Percentiles rank a stretch among this genome's conserved stretches.
These are phyloP conservation scores for Chydorus sphaericus DNA, from an alignment of 2,888 invertebrate genomes.

Conservation along the genomic window DNA sequence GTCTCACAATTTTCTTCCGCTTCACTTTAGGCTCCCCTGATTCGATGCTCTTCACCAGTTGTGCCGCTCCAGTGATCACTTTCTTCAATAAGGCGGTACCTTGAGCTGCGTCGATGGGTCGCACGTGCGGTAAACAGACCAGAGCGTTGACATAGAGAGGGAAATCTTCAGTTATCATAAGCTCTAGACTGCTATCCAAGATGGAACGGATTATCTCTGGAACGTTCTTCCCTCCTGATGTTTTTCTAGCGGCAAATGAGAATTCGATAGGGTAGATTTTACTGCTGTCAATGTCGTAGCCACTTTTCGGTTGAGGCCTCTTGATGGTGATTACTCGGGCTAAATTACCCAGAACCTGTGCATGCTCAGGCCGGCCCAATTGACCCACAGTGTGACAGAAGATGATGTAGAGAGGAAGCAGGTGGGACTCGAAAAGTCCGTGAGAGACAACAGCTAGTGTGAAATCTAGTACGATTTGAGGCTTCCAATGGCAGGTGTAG, in stretches of 20 bases:
- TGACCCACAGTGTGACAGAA: constrained; percentile 19
- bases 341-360: constrained; percentile 41
- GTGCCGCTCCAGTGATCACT: neutral
- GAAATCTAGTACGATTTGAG: constrained; percentile 44
- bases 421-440: constrained; percentile 28
- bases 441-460: constrained; percentile 41
- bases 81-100: neutral
- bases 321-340: constrained; percentile 50
- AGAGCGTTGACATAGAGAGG: constrained; percentile 35
- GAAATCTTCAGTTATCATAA: constrained; percentile 28
- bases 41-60: neutral
- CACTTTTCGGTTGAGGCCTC: constrained; percentile 44
- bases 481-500: constrained; percentile 35
- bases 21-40: neutral
- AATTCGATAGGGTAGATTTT: constrained; percentile 45
- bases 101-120: constrained; percentile 14
- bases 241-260: constrained; percentile 15
- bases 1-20: neutral
- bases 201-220: neutral
- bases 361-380: neutral
- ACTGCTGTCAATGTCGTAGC: constrained; percentile 45
- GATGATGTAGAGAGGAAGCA: constrained; percentile 24
- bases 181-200: neutral
- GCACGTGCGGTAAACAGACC: constrained; percentile 42
- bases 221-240: neutral